Percentiles rank a stretch among this genome's conserved stretches.
Evolutionary conservation across 2,113 vertebrate genomes (phyloP).

Genomic region (Cryptomyrus ogoouensis): DNA sequence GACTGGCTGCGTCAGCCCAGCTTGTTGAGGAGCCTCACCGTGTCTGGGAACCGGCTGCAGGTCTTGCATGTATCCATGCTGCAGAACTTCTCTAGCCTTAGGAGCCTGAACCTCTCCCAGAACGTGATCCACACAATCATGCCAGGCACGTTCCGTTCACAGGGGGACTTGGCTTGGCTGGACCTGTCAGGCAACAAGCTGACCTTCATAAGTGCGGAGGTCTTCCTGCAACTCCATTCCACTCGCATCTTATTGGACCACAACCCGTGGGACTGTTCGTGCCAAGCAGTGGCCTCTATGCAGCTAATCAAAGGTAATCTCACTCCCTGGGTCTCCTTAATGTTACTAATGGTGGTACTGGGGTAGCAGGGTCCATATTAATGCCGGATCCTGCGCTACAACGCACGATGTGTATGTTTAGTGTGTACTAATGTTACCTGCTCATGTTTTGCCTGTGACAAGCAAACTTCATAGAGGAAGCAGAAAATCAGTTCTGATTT

Average conservation of each 20-base stretch:
- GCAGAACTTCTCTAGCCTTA: slow-evolving; percentile 35
- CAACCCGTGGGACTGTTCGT: slow-evolving; percentile 66
- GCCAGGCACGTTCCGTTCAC: slow-evolving; percentile 33
- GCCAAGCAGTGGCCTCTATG: slow-evolving; percentile 45
- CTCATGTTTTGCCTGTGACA: neutral
- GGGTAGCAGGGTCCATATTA: neutral
- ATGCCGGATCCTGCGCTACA: neutral
- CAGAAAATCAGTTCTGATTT: neutral
- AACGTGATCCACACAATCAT: slow-evolving; percentile 48
- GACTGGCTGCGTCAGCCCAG: slow-evolving; percentile 50
- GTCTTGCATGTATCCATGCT: slow-evolving; percentile 31
- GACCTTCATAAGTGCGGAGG: slow-evolving; percentile 35
- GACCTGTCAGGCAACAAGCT: slow-evolving; percentile 59
- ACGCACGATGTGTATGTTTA: neutral
- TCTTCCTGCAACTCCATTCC: slow-evolving; percentile 36
- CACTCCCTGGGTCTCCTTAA: neutral
- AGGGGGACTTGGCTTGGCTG: slow-evolving; percentile 38
- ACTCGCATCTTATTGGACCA: slow-evolving; percentile 40
- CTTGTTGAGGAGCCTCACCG: slow-evolving; percentile 34
- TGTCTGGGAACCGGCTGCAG: slow-evolving; percentile 44
- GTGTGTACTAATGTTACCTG: neutral
- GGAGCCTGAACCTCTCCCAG: slow-evolving; percentile 36
- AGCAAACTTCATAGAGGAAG: neutral
- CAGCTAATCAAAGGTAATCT: slow-evolving; percentile 51
- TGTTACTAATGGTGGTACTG: neutral